Conservation (phyloP, 2,888 invertebrate species). For the Caenorhabditis sulstoni region DNA sequence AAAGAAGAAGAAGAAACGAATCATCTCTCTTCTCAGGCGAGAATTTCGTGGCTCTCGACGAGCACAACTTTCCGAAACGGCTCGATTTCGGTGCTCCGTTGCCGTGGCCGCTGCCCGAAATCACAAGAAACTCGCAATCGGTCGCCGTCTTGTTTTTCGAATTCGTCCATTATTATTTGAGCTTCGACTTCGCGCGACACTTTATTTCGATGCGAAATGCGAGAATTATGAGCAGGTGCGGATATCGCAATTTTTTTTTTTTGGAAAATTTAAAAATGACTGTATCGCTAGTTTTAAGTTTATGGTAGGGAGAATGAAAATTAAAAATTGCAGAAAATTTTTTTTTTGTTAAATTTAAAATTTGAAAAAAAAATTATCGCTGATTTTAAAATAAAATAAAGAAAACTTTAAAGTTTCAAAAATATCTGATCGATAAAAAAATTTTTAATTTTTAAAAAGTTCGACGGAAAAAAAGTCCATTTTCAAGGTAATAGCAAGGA, state of each 20-base stretch:
- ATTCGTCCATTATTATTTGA: constrained; percentile 77
- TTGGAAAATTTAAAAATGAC: too few species aligned
- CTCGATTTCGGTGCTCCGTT: constrained; percentile 59
- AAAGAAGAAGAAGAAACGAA: too few species aligned
- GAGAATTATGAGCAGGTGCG: constrained; percentile 34
- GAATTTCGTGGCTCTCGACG: constrained; percentile 51
- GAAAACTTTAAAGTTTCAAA: too few species aligned
- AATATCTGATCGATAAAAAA: too few species aligned
- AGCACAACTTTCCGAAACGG: constrained; percentile 33
- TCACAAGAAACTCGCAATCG: constrained; percentile 56
- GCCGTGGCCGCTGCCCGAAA: constrained; percentile 48
- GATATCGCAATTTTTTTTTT: too few species aligned
- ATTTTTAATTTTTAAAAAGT: too few species aligned
- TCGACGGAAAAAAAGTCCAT: too few species aligned
- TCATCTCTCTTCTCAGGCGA: constrained; percentile 14
- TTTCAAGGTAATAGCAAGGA: too few species aligned
- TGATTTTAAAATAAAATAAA: too few species aligned
- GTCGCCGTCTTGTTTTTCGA: constrained; percentile 72
- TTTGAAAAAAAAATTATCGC: too few species aligned
- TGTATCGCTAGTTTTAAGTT: too few species aligned
- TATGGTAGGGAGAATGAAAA: too few species aligned
- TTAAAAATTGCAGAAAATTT: not conserved
- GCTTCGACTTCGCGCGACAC: constrained; percentile 69
- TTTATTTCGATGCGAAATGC: constrained; percentile 70
- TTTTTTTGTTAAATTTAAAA: constrained; percentile 3